Percentiles rank a stretch among this genome's conserved stretches.
These are phyloP conservation scores for Acanthosepion esculentum DNA, from an alignment of 2,888 invertebrate genomes.

Conservation along the genomic window DNA sequence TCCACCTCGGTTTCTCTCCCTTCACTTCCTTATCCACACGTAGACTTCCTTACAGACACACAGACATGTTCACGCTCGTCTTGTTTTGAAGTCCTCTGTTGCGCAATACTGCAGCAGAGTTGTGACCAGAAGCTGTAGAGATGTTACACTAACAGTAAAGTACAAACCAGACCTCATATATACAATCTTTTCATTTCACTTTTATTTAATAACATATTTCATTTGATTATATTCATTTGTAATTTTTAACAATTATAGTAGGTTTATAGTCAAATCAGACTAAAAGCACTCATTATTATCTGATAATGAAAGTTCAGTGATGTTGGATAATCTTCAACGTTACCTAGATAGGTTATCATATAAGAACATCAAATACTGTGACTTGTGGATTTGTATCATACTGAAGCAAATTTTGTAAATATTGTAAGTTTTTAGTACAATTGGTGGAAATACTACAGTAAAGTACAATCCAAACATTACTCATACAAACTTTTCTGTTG, in stretches of 20 bases:
- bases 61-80: not conserved
- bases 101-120: constrained; percentile 33
- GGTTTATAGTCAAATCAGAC: not conserved
- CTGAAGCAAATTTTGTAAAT: no score
- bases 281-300: not conserved
- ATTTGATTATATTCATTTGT: not conserved
- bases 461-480: no score
- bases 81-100: not conserved
- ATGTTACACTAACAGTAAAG: not conserved
- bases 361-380: not conserved
- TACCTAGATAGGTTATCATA: not conserved
- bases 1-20: not conserved
- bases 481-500: no score
- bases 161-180: not conserved
- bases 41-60: constrained; percentile 23
- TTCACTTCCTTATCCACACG: not conserved
- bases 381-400: no score
- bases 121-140: not conserved
- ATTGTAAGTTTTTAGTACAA: no score
- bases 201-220: not conserved
- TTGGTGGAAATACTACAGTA: no score
- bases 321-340: not conserved
- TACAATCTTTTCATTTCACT: not conserved
- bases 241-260: no score
- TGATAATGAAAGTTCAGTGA: not conserved